Conservation (phyloP, 2,113 vertebrate genomes). For the Cyphomyrus discorhynchus region DNA sequence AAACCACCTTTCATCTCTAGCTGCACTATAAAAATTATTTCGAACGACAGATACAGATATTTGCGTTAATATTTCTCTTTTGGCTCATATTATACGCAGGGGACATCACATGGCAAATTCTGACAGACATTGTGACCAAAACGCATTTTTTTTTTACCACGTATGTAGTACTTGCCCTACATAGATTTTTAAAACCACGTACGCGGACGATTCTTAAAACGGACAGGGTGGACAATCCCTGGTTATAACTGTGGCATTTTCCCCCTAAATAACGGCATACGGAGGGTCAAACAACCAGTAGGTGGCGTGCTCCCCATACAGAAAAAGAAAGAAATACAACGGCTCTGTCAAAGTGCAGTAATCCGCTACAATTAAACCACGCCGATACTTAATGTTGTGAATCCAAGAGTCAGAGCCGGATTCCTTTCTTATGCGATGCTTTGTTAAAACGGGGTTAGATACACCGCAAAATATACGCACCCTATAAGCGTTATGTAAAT, state of each 20-base stretch:
- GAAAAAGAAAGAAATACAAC: neutral
- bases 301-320: conserved; percentile 60
- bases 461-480: neutral
- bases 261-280: neutral
- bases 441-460: neutral
- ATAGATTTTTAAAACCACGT: neutral
- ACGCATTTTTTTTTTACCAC: neutral
- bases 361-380: neutral
- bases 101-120: neutral
- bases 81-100: neutral
- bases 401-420: neutral
- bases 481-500: neutral
- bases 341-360: neutral
- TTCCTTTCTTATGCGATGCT: neutral
- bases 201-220: neutral
- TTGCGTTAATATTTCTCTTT: neutral
- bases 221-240: neutral
- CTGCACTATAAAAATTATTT: neutral
- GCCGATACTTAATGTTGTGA: neutral
- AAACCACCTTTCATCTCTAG: neutral
- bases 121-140: neutral
- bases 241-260: neutral
- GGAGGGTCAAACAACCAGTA: conserved; percentile 36
- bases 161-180: neutral
- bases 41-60: neutral